These are phyloP conservation scores for Linnaemya vulpina DNA, from an alignment of 2,888 invertebrate genomes.

Conservation along the genomic window DNA sequence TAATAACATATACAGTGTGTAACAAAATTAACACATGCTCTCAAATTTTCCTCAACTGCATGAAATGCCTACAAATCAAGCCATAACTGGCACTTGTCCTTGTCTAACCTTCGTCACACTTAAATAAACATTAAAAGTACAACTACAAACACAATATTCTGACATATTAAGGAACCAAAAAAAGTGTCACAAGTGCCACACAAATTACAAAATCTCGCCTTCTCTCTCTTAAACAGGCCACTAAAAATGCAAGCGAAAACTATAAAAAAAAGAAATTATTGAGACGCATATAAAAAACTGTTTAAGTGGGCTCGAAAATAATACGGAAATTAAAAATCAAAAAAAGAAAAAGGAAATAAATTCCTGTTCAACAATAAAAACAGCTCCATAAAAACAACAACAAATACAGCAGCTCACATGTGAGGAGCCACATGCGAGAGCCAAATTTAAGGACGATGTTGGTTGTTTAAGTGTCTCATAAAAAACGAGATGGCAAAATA, in stretches of 20 bases:
- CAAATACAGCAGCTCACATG: conserved; percentile 41
- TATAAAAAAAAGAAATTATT: conserved; percentile 19
- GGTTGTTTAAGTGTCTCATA: conserved; percentile 70
- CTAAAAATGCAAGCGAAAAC: conserved; percentile 49
- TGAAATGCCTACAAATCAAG: conserved; percentile 23
- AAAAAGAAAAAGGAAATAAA: conserved; percentile 35
- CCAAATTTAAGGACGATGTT: conserved; percentile 19
- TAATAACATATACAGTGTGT: neutral
- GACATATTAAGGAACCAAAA: neutral
- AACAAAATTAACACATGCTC: neutral
- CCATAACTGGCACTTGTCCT: conserved; percentile 44
- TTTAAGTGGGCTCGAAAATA: conserved; percentile 65
- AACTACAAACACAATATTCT: conserved; percentile 29
- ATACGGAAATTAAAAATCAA: conserved; percentile 68
- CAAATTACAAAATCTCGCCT: conserved; percentile 46
- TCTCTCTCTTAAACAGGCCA: conserved; percentile 54
- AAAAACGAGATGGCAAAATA: conserved; percentile 59
- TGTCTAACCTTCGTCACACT: conserved; percentile 37
- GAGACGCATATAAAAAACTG: conserved; percentile 33
- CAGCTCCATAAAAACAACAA: conserved; percentile 53
- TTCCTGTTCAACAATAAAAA: conserved; percentile 59
- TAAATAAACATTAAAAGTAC: conserved; percentile 37
- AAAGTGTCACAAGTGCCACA: conserved; percentile 68
- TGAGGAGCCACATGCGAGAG: conserved; percentile 45
- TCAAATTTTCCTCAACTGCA: conserved; percentile 1